Percentiles rank a stretch among this genome's conserved stretches.
phyloP scores from a whole-genome alignment of 2,797 vertebrate genomes.

The Acanthis flammea region DNA sequence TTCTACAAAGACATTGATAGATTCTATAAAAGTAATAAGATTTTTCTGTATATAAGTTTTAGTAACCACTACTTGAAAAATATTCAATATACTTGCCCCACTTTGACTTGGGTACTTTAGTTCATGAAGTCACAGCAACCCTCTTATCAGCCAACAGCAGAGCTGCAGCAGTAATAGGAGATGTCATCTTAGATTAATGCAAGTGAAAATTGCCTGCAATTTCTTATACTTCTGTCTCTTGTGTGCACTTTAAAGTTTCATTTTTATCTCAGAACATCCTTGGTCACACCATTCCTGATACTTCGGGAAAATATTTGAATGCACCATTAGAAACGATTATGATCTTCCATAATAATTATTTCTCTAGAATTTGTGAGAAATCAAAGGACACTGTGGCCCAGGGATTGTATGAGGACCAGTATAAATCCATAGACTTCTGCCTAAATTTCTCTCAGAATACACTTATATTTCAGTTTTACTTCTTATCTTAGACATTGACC shows the following conservation, averaged over 20 bases:
- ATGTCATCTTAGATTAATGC: conserved; percentile 72
- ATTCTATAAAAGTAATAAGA: neutral
- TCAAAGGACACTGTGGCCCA: neutral
- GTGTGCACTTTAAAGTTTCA: conserved; percentile 35
- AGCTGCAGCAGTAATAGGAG: conserved; percentile 55
- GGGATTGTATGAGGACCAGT: neutral
- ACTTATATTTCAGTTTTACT: neutral
- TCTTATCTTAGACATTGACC: neutral
- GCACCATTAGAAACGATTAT: neutral
- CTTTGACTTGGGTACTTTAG: conserved; percentile 35
- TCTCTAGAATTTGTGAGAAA: conserved; percentile 21
- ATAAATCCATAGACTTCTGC: neutral
- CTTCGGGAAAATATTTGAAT: conserved; percentile 49
- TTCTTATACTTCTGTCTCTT: conserved; percentile 45
- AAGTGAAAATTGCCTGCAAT: conserved; percentile 50
- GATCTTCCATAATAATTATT: neutral
- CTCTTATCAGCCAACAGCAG: conserved; percentile 54
- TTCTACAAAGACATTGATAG: neutral
- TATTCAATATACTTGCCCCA: neutral
- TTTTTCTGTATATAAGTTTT: neutral
- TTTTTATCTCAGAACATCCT: conserved; percentile 40
- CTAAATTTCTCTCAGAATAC: neutral
- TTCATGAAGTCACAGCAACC: conserved; percentile 49
- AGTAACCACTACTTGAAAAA: neutral
- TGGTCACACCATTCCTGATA: conserved; percentile 22